These are phyloP conservation scores for Gobio gobio DNA, from an alignment of 2,113 vertebrate species.

Conservation along the genomic window DNA sequence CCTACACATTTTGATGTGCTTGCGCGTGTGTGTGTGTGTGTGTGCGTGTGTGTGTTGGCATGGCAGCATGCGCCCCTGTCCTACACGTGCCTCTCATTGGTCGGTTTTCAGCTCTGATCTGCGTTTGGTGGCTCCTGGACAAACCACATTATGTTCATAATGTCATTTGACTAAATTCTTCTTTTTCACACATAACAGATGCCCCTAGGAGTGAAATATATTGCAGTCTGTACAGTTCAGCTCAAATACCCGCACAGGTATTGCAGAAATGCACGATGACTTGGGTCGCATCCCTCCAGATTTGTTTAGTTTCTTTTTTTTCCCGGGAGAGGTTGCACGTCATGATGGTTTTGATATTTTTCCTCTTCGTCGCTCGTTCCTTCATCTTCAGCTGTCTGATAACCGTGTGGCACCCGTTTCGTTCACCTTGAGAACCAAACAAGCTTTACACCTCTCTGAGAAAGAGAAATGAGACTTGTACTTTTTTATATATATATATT, in stretches of 20 bases:
- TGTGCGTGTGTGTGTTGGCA: conserved; percentile 15
- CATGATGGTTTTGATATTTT: not conserved
- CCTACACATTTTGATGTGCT: not conserved
- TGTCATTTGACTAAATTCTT: not conserved
- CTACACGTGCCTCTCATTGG: conserved; percentile 33
- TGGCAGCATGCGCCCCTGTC: conserved; percentile 56
- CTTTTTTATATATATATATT: conserved; percentile 69
- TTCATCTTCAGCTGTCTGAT: conserved; percentile 60
- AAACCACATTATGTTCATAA: not conserved
- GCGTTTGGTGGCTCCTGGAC: not conserved
- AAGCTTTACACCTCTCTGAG: conserved; percentile 73
- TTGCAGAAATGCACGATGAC: conserved; percentile 8
- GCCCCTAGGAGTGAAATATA: not conserved
- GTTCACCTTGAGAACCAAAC: conserved; percentile 71
- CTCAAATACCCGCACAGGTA: not conserved
- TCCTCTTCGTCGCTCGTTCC: conserved; percentile 19
- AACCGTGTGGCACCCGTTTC: conserved; percentile 60
- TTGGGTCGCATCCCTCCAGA: not conserved
- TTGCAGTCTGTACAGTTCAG: not conserved
- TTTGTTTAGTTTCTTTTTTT: not conserved
- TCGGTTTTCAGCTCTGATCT: conserved; percentile 13
- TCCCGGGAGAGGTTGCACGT: not conserved
- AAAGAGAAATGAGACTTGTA: conserved; percentile 76
- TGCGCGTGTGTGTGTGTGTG: not conserved
- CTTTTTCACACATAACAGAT: not conserved